Conservation (phyloP, 1,140 invertebrate species). For the Drosophila repletoides region DNA sequence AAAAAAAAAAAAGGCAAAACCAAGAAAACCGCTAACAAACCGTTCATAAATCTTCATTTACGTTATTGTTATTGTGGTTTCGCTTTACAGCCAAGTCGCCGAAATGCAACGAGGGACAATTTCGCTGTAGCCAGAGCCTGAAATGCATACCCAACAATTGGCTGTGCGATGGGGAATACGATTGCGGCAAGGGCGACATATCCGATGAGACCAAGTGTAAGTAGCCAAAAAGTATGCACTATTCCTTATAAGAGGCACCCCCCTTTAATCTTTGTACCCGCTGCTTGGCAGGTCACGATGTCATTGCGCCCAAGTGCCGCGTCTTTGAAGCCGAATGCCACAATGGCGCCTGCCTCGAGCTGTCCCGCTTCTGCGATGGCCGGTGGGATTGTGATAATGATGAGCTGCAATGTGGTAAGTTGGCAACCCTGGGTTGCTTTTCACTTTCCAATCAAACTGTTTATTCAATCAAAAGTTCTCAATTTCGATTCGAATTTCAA, state of each 20-base stretch:
- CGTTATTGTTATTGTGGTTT: conserved; percentile 69
- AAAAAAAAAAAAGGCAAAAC: conserved; percentile 11
- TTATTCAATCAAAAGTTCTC: too few species aligned
- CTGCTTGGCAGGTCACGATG: conserved; percentile 53
- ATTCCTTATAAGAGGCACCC: neutral
- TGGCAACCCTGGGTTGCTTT: too few species aligned
- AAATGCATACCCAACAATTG: conserved; percentile 89
- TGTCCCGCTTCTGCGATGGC: conserved; percentile 91
- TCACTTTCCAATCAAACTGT: too few species aligned
- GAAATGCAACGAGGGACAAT: conserved; percentile 85
- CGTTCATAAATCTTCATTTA: conserved; percentile 76
- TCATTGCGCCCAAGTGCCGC: conserved; percentile 83
- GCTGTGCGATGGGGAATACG: conserved; percentile 86
- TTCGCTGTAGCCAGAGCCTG: conserved; percentile 84
- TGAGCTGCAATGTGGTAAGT: conserved; percentile 84
- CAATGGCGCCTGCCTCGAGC: conserved; percentile 88
- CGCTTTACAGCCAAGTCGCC: conserved; percentile 61
- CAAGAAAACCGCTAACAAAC: conserved; percentile 59
- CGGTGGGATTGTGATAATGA: conserved; percentile 89
- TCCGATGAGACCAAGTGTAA: conserved; percentile 76
- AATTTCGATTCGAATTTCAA: too few species aligned
- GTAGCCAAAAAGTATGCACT: conserved; percentile 33
- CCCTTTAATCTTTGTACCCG: too few species aligned
- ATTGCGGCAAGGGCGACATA: conserved; percentile 69
- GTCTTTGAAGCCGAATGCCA: conserved; percentile 86